phyloP scores from a whole-genome alignment of 1,140 invertebrate genomes.

The Euwallacea fornicatus region DNA sequence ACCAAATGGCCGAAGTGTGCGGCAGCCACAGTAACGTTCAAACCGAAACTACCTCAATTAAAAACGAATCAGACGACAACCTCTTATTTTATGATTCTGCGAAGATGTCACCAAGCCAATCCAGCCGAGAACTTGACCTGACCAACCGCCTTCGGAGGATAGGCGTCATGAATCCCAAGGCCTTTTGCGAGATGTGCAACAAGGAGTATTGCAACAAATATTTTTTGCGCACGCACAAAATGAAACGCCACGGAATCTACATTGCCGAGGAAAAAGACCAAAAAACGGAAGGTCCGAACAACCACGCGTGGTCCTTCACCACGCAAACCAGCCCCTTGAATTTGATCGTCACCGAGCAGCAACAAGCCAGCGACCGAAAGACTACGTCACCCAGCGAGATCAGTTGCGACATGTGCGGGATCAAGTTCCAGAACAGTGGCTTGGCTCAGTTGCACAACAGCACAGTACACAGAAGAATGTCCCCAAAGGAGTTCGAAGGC shows the following conservation, averaged over 20 bases:
- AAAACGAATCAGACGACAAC: slow-evolving; percentile 47
- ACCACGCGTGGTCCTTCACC: slow-evolving; percentile 54
- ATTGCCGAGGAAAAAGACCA: slow-evolving; percentile 61
- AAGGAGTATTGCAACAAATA: slow-evolving; percentile 97
- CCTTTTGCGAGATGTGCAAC: slow-evolving; percentile 92
- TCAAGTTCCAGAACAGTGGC: slow-evolving; percentile 54
- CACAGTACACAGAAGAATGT: slow-evolving; percentile 51
- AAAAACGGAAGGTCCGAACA: slow-evolving; percentile 52
- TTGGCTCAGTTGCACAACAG: slow-evolving; percentile 55
- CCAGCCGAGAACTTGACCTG: slow-evolving; percentile 57
- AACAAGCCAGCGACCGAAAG: slow-evolving; percentile 46
- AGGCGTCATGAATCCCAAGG: slow-evolving; percentile 82
- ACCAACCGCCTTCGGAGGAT: slow-evolving; percentile 72
- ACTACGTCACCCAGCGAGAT: slow-evolving; percentile 53
- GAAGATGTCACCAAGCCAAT: slow-evolving; percentile 49
- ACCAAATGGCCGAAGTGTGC: slow-evolving; percentile 41
- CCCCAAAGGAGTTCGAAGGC: slow-evolving; percentile 34
- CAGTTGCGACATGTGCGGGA: slow-evolving; percentile 52
- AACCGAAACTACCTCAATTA: slow-evolving; percentile 49
- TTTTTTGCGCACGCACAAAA: slow-evolving; percentile 88
- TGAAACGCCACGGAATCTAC: slow-evolving; percentile 75
- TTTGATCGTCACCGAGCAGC: slow-evolving; percentile 61
- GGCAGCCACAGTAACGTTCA: slow-evolving; percentile 46
- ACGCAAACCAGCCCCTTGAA: slow-evolving; percentile 65
- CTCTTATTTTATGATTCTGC: slow-evolving; percentile 45